Evolutionary conservation across 1,140 invertebrate genomes (phyloP), one percentile per base, ranked within the genome.

Genomic region (Frieseomelitta varia): DNA sequence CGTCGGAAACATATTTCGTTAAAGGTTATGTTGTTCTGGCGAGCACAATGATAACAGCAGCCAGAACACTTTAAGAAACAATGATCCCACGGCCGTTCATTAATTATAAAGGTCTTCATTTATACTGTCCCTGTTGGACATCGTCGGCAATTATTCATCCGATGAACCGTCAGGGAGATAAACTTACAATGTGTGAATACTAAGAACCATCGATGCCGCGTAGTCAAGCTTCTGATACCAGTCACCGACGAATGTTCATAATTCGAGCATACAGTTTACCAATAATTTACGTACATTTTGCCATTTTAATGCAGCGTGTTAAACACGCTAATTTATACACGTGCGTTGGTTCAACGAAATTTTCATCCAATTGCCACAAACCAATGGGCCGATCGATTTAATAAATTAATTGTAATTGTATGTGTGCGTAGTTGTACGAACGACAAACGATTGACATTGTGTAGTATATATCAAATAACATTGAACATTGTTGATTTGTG

Each of bases 1-100:
- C 4, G 92, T 74, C 34, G 92, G 90, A 80, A 93, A 93, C 94
- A 94, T 94, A 84, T 89, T 91, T 89, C 69, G 68, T 63, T 73
- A 19, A 56, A 90, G 90, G 88, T 91, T 91, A 91, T 68, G 85
- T 90, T 68, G 73, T 85, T 86, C 90, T 79, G 90, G 87, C 85
- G 76, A 63, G 24, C 72, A 51, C 19, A 69, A 81, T 27, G 34
- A 39, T 75, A 68, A 56, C 67, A 72, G 39, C 1, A 30, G 89
- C 73, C 89, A 86, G 86, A 86, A 77, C 80, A 78, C 56, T 85
- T 73, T 53, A 67, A 69, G 67, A 65, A 68, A 79, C 39, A 21
- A 80, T 73, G 71, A 78, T 80, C 34, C 55, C 65, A 72, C 30
- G 27, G 34, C 30, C 82, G 21, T 34, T 24, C 30, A 55, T 73